phyloP scores from a whole-genome alignment of 2,113 vertebrate species.

The Crotalus tigris region DNA sequence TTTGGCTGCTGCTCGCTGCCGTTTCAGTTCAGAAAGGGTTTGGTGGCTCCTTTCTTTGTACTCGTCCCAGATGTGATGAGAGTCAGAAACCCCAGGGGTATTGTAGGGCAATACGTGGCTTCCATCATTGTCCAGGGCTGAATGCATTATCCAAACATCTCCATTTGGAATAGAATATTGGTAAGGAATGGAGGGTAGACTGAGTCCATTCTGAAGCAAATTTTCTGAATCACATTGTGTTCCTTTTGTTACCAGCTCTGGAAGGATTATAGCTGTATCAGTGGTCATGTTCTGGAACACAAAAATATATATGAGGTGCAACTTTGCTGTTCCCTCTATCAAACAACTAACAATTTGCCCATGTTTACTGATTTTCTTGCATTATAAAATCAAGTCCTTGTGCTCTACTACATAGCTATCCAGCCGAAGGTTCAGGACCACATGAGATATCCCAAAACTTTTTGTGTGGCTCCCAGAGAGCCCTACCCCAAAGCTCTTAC shows the following conservation, averaged over 20 bases:
- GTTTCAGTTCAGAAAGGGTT: slow-evolving; percentile 92
- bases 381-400: background rate
- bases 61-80: slow-evolving; percentile 66
- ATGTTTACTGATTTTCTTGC: background rate
- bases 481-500: background rate
- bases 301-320: slow-evolving; percentile 26
- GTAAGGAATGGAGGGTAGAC: slow-evolving; percentile 68
- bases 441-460: background rate
- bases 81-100: slow-evolving; percentile 49
- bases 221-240: slow-evolving; percentile 73
- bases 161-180: slow-evolving; percentile 71
- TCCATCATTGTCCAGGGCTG: slow-evolving; percentile 58
- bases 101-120: slow-evolving; percentile 59
- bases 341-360: background rate
- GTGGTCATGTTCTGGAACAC: slow-evolving; percentile 67
- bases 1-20: slow-evolving; percentile 90
- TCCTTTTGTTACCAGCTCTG: slow-evolving; percentile 74
- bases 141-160: slow-evolving; percentile 69
- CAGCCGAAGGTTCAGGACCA: background rate
- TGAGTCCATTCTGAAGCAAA: slow-evolving; percentile 75
- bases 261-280: slow-evolving; percentile 72
- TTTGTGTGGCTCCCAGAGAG: background rate
- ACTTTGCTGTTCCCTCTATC: background rate
- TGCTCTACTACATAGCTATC: background rate
- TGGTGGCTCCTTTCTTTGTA: slow-evolving; percentile 83